phyloP scores from a whole-genome alignment of 2,113 vertebrate genomes.

The Turnix velox region DNA sequence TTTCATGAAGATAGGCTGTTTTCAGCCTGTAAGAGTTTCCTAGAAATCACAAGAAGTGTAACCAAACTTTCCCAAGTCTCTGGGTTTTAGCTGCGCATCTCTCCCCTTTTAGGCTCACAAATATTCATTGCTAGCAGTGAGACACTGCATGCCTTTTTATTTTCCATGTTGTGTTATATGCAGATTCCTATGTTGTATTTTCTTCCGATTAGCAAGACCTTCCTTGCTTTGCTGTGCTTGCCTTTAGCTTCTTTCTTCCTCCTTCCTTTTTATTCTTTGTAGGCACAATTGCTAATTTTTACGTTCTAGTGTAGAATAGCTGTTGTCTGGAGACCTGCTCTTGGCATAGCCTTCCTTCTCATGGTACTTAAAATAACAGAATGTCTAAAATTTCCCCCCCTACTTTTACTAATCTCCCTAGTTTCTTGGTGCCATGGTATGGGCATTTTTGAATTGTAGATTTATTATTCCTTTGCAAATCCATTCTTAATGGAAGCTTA shows the following conservation, averaged over 20 bases:
- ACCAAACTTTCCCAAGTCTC: constrained; percentile 43
- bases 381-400: no score
- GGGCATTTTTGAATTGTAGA: not conserved
- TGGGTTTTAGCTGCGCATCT: constrained; percentile 37
- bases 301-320: constrained; percentile 7
- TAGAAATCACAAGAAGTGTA: constrained; percentile 52
- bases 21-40: not conserved
- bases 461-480: not conserved
- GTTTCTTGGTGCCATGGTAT: not conserved
- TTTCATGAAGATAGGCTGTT: not conserved
- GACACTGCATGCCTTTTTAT: not conserved
- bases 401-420: not conserved
- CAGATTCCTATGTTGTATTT: not conserved
- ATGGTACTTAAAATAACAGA: constrained; percentile 17
- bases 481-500: not conserved
- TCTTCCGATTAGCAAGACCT: constrained; percentile 1
- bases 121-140: not conserved
- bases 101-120: not conserved
- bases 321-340: constrained; percentile 21
- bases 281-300: constrained; percentile 28
- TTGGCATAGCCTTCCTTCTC: not conserved
- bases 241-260: constrained; percentile 14
- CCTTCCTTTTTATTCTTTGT: not conserved
- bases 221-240: not conserved
- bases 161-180: constrained; percentile 25